A percentile compares a stretch with the other conserved stretches of the same genome.
Evolutionary conservation across 2,113 vertebrate genomes (phyloP).

Genomic region (Corvus hawaiiensis): DNA sequence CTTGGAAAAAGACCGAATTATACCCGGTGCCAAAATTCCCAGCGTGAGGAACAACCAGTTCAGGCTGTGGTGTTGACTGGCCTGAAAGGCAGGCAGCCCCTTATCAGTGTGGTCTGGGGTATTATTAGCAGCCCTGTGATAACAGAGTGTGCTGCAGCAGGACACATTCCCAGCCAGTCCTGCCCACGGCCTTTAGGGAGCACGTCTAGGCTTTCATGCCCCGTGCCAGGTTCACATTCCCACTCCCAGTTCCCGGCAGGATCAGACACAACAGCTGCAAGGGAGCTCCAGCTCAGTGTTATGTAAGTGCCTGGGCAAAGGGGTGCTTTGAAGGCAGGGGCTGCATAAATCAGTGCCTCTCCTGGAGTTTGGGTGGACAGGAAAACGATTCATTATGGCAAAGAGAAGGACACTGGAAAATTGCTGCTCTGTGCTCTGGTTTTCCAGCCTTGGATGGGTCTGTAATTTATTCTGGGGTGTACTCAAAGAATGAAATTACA

Average conservation of each 20-base stretch:
- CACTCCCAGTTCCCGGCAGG: slow-evolving; percentile 30
- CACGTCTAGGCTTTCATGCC: not conserved
- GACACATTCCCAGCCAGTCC: not conserved
- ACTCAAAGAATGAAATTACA: not conserved
- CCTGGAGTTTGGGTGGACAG: not conserved
- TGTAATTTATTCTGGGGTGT: not conserved
- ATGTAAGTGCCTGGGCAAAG: not conserved
- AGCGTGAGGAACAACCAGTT: not conserved
- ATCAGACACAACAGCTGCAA: slow-evolving; percentile 41
- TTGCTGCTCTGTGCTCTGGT: not conserved
- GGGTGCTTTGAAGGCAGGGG: not conserved
- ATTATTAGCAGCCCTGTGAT: slow-evolving; percentile 46
- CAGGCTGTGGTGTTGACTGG: not conserved
- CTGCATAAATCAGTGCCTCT: not conserved
- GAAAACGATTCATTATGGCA: not conserved
- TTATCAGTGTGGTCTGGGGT: slow-evolving; percentile 11
- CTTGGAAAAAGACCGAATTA: not conserved
- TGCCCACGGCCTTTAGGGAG: not conserved
- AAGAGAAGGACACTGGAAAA: not conserved
- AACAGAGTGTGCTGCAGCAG: not conserved
- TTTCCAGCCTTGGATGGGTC: not conserved
- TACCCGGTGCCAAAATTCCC: not conserved
- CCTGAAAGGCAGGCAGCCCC: not conserved
- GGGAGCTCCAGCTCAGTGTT: not conserved
- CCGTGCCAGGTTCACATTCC: slow-evolving; percentile 27